These are phyloP conservation scores for Spilarctia lutea DNA, from an alignment of 2,888 invertebrate species.

Conservation along the genomic window DNA sequence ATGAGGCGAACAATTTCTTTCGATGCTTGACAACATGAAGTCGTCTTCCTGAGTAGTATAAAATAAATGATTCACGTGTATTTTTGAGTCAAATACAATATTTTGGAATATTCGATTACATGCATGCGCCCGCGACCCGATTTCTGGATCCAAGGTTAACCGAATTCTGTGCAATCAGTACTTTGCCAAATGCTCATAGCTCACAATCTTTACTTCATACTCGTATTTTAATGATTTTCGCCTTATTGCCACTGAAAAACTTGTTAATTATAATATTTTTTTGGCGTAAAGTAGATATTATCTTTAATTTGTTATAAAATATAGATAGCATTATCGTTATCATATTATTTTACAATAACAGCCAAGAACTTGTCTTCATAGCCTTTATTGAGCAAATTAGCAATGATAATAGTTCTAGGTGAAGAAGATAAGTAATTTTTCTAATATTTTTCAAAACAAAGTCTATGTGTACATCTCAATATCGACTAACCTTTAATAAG, in stretches of 20 bases:
- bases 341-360: slow-evolving; percentile 4
- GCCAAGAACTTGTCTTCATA: neutral
- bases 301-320: slow-evolving; percentile 1
- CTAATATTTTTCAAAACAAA: too few relatives aligned
- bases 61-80: too few relatives aligned
- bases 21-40: too few relatives aligned
- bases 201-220: neutral
- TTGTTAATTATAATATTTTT: neutral
- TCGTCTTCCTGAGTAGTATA: too few relatives aligned
- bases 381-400: neutral
- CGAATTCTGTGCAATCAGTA: neutral
- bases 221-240: neutral
- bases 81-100: too few relatives aligned
- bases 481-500: too few relatives aligned
- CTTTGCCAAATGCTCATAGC: neutral
- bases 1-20: too few relatives aligned
- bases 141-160: too few relatives aligned
- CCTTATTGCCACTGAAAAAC: neutral
- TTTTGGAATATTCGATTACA: too few relatives aligned
- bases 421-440: neutral
- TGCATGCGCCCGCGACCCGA: too few relatives aligned
- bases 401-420: neutral
- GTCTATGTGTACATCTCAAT: too few relatives aligned
- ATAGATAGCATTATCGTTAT: neutral
- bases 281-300: neutral